Base-by-base conservation (phyloP, 2,113 vertebrate species). In the Passer montanus region DNA sequence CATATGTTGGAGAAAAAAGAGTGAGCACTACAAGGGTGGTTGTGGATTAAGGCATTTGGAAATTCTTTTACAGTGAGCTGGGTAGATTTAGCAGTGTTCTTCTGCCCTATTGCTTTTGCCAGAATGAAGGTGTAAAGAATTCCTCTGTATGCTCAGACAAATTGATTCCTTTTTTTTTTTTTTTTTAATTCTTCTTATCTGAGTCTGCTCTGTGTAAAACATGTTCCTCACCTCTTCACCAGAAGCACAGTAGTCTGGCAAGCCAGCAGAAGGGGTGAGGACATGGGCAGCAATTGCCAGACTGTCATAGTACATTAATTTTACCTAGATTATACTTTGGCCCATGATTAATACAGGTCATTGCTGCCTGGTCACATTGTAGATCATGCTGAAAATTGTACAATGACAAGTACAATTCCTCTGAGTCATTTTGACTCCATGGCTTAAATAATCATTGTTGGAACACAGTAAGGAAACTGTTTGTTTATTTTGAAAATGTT, bases 341-440 rank as follows among this genome's bases (percentile, higher is more conserved):
- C 35, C 73, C 1, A 2, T 86, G 70, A 85, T 95, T 95, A 93
- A 94, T 96, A 53, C 39, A 84, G 84, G 89, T 90, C 87, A 86
- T 15, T 87, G 60, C 50, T 95, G 59, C 79, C 39, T 74, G 43
- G 49, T 84, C 73, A 60, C 52, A 6, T 46, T 93, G 55, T 93
- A 95, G 78, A 95, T 91, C 73, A 80, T 95, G 73, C 49, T 89
- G 67, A 84, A 94, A 94, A 86, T 84, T 91, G 66, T 72, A 92
- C 78, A 85, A 67, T 82, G 83, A 94, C 72, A 94, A 89, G 49
- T 89, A 78, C 63, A 83, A 87, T 60, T 95, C 39, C 87, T 82
- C 81, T 83, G 84, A 96, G 83, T 93, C 67, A 60, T 87, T 93
- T 90, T 94, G 91, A 93, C 31, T 94, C 41, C 27, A 2, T 84